A percentile compares a stretch with the other conserved stretches of the same genome.
Evolutionary conservation across 2,113 vertebrate species (phyloP).

Genomic region (Urocolius indicus): DNA sequence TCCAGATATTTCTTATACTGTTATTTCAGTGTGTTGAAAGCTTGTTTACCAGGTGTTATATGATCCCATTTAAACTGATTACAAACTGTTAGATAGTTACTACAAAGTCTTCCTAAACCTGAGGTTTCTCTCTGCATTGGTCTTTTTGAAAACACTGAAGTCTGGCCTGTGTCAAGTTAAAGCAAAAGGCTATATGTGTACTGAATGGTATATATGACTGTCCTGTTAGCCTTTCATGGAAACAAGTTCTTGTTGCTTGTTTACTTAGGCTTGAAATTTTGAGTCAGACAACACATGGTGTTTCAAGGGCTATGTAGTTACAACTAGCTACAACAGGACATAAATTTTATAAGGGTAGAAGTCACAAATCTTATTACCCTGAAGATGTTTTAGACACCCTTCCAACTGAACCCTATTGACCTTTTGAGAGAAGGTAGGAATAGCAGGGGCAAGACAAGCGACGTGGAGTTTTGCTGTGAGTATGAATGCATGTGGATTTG

Average conservation of each 20-base stretch:
- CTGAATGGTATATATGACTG: background rate
- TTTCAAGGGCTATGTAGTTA: background rate
- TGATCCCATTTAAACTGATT: background rate
- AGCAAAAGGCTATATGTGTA: background rate
- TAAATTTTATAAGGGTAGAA: background rate
- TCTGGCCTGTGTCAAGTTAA: background rate
- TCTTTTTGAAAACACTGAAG: background rate
- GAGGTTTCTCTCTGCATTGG: background rate
- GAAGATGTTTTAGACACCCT: background rate
- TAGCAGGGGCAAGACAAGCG: background rate
- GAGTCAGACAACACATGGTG: background rate
- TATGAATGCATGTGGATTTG: background rate
- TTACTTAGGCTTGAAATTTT: background rate
- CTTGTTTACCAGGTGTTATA: background rate
- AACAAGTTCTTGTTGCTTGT: background rate
- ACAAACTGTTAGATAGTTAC: background rate
- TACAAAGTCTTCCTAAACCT: background rate
- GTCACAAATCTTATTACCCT: background rate
- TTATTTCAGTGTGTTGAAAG: background rate
- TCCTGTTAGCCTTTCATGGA: background rate
- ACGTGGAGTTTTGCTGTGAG: background rate
- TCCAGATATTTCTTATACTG: background rate
- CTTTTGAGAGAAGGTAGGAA: background rate
- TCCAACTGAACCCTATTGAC: background rate
- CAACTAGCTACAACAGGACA: background rate